Evolutionary conservation across 2,113 vertebrate species (phyloP).

Genomic region (Colius striatus): DNA sequence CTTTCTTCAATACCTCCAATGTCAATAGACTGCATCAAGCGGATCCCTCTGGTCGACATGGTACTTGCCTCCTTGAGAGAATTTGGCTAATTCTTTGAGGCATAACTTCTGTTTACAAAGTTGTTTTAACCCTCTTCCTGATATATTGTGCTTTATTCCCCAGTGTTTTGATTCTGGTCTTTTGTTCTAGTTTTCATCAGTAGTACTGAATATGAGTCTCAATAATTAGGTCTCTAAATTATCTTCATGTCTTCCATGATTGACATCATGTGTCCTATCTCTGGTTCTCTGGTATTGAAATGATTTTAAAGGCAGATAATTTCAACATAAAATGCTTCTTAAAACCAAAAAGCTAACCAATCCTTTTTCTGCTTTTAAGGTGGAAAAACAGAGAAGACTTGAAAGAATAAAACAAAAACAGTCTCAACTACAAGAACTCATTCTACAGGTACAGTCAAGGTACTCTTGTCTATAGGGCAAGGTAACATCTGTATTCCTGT

Average conservation of each 20-base stretch:
- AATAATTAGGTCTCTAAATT: neutral
- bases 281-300: neutral
- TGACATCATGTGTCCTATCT: neutral
- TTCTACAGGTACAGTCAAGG: constrained; percentile 89
- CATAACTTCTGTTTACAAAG: neutral
- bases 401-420: constrained; percentile 99
- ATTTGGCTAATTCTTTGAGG: neutral
- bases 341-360: neutral
- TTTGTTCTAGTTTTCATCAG: neutral
- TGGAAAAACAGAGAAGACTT: constrained; percentile 93
- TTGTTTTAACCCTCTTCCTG: neutral
- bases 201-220: neutral
- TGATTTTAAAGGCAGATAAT: neutral
- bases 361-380: constrained; percentile 72
- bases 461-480: constrained; percentile 56
- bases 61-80: neutral
- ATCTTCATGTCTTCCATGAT: neutral
- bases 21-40: neutral
- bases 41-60: neutral
- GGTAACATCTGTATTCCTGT: constrained; percentile 21
- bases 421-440: constrained; percentile 97
- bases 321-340: neutral
- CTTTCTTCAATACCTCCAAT: neutral
- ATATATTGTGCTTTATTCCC: neutral
- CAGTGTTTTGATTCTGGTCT: neutral